Conservation (phyloP, 2,888 invertebrate genomes). For the Melangyna quadrimaculata region DNA sequence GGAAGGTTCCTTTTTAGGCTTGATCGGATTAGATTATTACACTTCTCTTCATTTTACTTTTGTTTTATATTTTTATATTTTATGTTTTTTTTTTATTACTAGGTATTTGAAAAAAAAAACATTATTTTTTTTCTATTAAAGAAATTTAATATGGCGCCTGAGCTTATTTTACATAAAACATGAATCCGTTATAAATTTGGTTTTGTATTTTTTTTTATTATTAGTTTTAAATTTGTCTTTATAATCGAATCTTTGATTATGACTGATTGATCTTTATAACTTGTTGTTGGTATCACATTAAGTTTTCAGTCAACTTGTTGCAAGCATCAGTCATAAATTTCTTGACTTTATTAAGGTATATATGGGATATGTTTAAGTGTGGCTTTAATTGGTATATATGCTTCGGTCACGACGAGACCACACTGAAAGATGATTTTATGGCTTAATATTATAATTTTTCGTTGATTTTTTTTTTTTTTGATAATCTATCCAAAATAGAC, state of each 20-base stretch:
- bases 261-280: conserved; percentile 51
- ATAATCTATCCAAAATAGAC: background rate
- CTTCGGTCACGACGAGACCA: conserved; percentile 1
- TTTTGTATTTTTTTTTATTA: conserved; percentile 30
- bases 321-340: conserved; percentile 36
- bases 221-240: conserved; percentile 18
- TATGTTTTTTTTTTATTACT: conserved; percentile 17
- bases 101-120: conserved; percentile 9
- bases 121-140: background rate
- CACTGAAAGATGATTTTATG: background rate
- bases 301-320: conserved; percentile 41
- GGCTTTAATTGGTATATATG: background rate
- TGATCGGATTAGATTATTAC: conserved; percentile 69
- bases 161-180: conserved; percentile 42
- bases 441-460: background rate
- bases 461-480: background rate
- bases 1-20: conserved; percentile 35
- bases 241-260: conserved; percentile 6
- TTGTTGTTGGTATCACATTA: conserved; percentile 3
- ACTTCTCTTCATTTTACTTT: conserved; percentile 38
- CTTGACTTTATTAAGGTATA: conserved; percentile 16
- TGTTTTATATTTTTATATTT: conserved; percentile 13
- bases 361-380: background rate
- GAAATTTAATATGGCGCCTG: conserved; percentile 69
- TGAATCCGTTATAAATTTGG: conserved; percentile 47